These are phyloP conservation scores for Eulemur rufifrons DNA, from an alignment of 2,113 vertebrate species.

Conservation along the genomic window DNA sequence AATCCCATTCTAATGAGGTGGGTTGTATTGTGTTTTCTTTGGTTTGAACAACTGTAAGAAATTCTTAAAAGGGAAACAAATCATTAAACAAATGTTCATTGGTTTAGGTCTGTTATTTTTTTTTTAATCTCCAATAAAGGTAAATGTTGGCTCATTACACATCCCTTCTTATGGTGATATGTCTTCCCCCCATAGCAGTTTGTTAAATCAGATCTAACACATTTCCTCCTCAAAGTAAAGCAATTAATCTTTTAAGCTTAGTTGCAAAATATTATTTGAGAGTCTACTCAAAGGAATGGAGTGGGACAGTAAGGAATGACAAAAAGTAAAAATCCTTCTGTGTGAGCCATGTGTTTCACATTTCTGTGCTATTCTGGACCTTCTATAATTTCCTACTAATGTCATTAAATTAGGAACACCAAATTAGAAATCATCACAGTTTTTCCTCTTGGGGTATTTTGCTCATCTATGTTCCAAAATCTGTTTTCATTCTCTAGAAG, in stretches of 20 bases:
- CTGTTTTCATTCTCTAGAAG: neutral
- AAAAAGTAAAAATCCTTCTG: neutral
- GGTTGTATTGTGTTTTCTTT: neutral
- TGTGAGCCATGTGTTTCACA: neutral
- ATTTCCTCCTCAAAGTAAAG: neutral
- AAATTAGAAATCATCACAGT: neutral
- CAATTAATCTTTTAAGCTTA: neutral
- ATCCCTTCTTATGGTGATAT: neutral
- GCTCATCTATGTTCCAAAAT: neutral
- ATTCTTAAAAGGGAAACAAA: neutral
- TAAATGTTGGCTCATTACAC: neutral
- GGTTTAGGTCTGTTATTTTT: neutral
- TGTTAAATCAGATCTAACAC: neutral
- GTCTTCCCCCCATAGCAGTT: neutral
- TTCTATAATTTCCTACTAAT: neutral
- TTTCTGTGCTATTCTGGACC: neutral
- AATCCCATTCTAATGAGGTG: neutral
- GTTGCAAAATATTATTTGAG: neutral
- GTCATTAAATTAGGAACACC: conserved; percentile 2
- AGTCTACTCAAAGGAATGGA: neutral
- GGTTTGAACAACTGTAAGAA: neutral
- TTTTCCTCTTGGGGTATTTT: neutral
- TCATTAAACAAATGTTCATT: neutral
- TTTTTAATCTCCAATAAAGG: neutral
- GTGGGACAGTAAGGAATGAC: neutral